Evolutionary conservation across 2,113 vertebrate species (phyloP).

Genomic region (Macrotus californicus): DNA sequence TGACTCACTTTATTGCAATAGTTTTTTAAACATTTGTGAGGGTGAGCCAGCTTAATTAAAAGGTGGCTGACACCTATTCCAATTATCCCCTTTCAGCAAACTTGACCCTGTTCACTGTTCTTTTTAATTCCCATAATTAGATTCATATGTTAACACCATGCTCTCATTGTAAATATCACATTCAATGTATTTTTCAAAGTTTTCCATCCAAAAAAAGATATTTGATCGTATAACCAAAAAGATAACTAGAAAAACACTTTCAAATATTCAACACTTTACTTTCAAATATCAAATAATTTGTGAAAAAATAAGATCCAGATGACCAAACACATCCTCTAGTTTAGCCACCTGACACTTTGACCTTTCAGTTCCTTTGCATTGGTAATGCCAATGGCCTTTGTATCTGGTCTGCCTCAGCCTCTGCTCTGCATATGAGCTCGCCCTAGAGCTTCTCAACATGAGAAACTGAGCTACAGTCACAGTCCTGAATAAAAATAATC

Average conservation of each 20-base stretch:
- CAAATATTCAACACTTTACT: neutral
- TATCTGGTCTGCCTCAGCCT: neutral
- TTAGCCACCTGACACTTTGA: neutral
- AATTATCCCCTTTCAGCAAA: neutral
- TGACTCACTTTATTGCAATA: too few relatives aligned
- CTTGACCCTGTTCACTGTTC: neutral
- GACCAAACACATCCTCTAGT: neutral
- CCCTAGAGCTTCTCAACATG: neutral
- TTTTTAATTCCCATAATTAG: neutral
- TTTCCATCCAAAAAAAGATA: neutral
- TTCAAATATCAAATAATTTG: neutral
- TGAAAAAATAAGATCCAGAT: neutral
- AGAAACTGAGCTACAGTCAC: neutral
- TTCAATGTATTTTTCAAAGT: neutral
- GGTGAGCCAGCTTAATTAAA: neutral
- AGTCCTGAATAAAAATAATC: neutral
- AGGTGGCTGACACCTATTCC: neutral
- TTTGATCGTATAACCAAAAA: neutral
- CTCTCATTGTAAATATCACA: neutral
- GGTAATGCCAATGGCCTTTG: neutral
- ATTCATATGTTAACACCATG: neutral
- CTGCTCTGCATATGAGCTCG: neutral
- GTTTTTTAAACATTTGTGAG: neutral
- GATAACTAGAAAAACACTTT: neutral
- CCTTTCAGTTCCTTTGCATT: neutral